Evolutionary conservation across 1,140 invertebrate species (phyloP), one percentile per base, ranked within the genome.

Genomic region (Drosophila asahinai): DNA sequence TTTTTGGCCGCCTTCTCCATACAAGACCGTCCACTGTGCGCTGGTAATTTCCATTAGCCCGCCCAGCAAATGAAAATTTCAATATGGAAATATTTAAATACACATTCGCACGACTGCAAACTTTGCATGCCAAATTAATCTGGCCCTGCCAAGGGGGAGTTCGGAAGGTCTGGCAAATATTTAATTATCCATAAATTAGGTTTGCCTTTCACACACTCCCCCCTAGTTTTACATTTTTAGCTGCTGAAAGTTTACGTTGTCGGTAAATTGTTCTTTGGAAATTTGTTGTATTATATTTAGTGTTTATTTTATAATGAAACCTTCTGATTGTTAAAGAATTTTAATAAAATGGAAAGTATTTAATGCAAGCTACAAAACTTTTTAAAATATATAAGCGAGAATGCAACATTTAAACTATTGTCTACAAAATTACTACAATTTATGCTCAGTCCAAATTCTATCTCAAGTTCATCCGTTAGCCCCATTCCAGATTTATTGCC

Each of bases 151-250:
- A 0, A 5, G 25, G 25, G 12, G 12, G 22, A 8, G 27, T 15
- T 12, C 17, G 36, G 61, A 40, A 25, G 15, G 30, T 25, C 27
- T 63, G 43, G 48, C 33, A 87, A 83, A 89, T 83, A 81, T 89
- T 61, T 78, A 89, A 89, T 83, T 89, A 83, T 66, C 54, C 62
- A 67, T 72, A 68, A 77, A 81, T 83, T 71, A 71, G 70, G 64
- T 58, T 66, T 74, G 42, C 67, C 40, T 42, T 73, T 77, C 38
- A 77, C 66, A 77, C 62, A 22, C 9, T 43, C 12, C 19, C 11
- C 40, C 9, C 8, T 14, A 7, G 6, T 38, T 25, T 2, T n/a
- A 2, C n/a, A 15, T 22, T 42, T n/a, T 5, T 2, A 30, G 33
- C 12, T 15, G 33, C 19, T 12, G 8, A 55, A 63, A 43, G 12